These are phyloP conservation scores for Dysmachus trigonus DNA, from an alignment of 2,888 invertebrate genomes.

Conservation along the genomic window DNA sequence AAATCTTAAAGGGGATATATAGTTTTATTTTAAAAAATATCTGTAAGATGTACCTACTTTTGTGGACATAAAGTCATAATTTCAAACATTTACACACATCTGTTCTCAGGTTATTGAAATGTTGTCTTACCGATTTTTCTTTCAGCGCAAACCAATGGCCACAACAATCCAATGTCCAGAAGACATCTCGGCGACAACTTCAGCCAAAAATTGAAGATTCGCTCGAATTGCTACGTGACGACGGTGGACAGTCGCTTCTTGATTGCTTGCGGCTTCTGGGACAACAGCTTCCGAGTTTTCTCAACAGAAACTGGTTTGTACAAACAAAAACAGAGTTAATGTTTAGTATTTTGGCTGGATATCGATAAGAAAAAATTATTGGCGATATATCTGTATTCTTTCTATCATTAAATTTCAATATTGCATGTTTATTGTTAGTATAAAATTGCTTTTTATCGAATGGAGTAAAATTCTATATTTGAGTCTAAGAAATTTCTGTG, in stretches of 20 bases:
- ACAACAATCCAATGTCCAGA: slow-evolving; percentile 75
- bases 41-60: too few relatives aligned
- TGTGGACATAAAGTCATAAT: too few relatives aligned
- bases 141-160: slow-evolving; percentile 78
- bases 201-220: slow-evolving; percentile 93
- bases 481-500: too few relatives aligned
- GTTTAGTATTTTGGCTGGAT: not conserved
- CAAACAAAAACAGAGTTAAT: not conserved
- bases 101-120: not conserved
- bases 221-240: slow-evolving; percentile 95
- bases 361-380: too few relatives aligned
- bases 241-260: slow-evolving; percentile 97
- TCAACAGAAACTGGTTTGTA: slow-evolving; percentile 93
- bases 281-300: slow-evolving; percentile 98
- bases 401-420: too few relatives aligned
- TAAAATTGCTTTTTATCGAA: too few relatives aligned
- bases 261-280: slow-evolving; percentile 99
- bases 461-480: too few relatives aligned
- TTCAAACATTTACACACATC: too few relatives aligned
- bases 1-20: too few relatives aligned
- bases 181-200: slow-evolving; percentile 98
- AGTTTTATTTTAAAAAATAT: too few relatives aligned
- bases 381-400: too few relatives aligned
- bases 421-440: too few relatives aligned
- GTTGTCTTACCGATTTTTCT: not conserved